phyloP scores from a whole-genome alignment of 2,888 invertebrate species.

The Kuschelorhynchus macadamiae region DNA sequence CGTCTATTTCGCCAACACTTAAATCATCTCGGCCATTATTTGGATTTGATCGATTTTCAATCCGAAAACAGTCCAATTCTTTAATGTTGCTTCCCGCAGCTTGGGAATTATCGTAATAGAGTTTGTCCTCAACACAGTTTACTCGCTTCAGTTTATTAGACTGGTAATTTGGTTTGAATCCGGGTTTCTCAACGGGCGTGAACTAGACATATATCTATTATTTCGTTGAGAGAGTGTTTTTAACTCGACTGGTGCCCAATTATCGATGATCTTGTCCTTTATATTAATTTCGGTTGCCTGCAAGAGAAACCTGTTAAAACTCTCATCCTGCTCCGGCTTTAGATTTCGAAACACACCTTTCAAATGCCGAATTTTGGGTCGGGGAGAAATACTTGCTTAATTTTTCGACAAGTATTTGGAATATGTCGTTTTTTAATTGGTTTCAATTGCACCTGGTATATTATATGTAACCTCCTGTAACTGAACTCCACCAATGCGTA shows the following conservation, averaged over 20 bases:
- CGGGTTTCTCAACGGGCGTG: neutral
- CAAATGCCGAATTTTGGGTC: constrained; percentile 57
- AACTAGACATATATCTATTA: neutral
- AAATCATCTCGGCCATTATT: too few relatives aligned
- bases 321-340: constrained; percentile 55
- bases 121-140: too few relatives aligned
- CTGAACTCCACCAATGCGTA: constrained; percentile 55
- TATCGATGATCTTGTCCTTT: constrained; percentile 54
- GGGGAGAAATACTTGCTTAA: constrained; percentile 57
- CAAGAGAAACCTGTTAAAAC: constrained; percentile 51
- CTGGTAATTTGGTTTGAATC: neutral
- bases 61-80: neutral
- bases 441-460: constrained; percentile 54
- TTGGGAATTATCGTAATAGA: too few relatives aligned
- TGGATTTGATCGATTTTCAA: too few relatives aligned
- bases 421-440: constrained; percentile 50
- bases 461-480: constrained; percentile 56
- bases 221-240: constrained; percentile 7
- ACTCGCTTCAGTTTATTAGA: too few relatives aligned
- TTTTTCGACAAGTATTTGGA: constrained; percentile 50
- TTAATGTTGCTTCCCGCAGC: neutral
- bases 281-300: constrained; percentile 52
- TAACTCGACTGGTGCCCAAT: constrained; percentile 44
- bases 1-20: too few relatives aligned
- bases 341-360: constrained; percentile 55